phyloP scores from a whole-genome alignment of 2,797 vertebrate genomes.

The Pipistrellus nathusii region DNA sequence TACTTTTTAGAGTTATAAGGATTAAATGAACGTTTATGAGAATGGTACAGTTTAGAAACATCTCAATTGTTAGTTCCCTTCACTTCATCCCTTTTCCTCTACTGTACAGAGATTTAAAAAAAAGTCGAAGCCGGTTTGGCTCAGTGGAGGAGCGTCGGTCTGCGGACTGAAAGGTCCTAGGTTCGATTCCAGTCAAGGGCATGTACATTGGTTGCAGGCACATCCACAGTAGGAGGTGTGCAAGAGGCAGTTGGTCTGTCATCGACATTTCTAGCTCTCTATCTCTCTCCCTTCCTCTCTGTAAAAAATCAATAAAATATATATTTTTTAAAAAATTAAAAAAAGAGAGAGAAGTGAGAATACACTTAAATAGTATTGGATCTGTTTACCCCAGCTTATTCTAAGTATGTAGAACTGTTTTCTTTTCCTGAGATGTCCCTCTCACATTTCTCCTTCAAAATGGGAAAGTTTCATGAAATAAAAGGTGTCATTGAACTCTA shows the following conservation, averaged over 20 bases:
- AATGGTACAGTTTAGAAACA: conserved; percentile 43
- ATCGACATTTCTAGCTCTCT: no score
- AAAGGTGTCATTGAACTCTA: background rate
- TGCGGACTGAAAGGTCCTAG: no score
- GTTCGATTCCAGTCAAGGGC: no score
- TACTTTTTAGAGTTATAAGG: conserved; percentile 34
- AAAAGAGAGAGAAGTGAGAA: background rate
- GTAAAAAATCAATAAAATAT: no score
- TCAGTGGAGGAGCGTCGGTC: no score
- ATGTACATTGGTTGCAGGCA: no score
- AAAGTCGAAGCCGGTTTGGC: background rate
- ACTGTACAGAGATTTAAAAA: background rate
- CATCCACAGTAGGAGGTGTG: no score
- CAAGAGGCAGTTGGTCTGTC: no score
- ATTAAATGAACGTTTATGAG: conserved; percentile 31
- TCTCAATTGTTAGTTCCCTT: background rate
- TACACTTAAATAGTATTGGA: background rate
- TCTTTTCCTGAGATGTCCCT: background rate
- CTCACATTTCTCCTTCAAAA: conserved; percentile 24
- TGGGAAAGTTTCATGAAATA: background rate
- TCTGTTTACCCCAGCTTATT: conserved; percentile 56
- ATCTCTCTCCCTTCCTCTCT: no score
- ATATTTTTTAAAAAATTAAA: conserved; percentile 23
- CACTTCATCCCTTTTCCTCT: conserved; percentile 21
- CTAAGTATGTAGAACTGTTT: conserved; percentile 39